Percentiles rank a stretch among this genome's conserved stretches.
Conservation (phyloP, 2,888 invertebrate species). For the Drosophila birchii region DNA sequence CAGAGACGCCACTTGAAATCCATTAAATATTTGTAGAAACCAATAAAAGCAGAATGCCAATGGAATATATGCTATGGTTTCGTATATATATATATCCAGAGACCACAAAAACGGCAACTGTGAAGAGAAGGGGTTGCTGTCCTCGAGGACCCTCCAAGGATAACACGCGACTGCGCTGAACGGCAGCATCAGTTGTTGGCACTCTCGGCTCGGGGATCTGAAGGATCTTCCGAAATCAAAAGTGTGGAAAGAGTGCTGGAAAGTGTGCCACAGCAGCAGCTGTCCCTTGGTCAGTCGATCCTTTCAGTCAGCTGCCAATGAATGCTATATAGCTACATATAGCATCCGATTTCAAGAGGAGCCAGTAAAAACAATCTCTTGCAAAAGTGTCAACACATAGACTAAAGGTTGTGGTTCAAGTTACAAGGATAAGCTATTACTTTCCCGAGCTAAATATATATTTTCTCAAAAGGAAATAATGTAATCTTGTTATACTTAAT, state of each 20-base stretch:
- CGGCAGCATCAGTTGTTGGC: conserved; percentile 48
- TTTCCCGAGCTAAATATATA: conserved; percentile 1
- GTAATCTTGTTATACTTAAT: neutral
- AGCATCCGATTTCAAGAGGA: conserved; percentile 66
- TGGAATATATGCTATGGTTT: conserved; percentile 21
- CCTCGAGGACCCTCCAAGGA: conserved; percentile 61
- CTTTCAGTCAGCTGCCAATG: conserved; percentile 25
- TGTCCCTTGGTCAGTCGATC: conserved; percentile 63
- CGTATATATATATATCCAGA: conserved; percentile 13
- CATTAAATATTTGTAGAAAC: conserved; percentile 80
- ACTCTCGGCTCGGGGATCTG: conserved; percentile 45
- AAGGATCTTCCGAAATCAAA: conserved; percentile 73
- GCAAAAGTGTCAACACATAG: conserved; percentile 25
- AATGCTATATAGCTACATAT: conserved; percentile 32
- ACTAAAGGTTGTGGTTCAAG: neutral
- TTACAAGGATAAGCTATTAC: conserved; percentile 1
- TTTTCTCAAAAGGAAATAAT: neutral
- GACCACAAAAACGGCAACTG: conserved; percentile 77
- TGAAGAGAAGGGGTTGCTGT: conserved; percentile 18
- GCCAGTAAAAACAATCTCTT: conserved; percentile 30
- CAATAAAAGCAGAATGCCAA: conserved; percentile 73
- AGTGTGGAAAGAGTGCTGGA: conserved; percentile 69
- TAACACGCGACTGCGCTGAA: conserved; percentile 73
- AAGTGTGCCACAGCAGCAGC: conserved; percentile 47
- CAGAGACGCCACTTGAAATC: conserved; percentile 77